Evolutionary conservation across 37 sponge, comb jelly and placozoan genomes (phyloP).

Genomic region (Hormiphora californensis): DNA sequence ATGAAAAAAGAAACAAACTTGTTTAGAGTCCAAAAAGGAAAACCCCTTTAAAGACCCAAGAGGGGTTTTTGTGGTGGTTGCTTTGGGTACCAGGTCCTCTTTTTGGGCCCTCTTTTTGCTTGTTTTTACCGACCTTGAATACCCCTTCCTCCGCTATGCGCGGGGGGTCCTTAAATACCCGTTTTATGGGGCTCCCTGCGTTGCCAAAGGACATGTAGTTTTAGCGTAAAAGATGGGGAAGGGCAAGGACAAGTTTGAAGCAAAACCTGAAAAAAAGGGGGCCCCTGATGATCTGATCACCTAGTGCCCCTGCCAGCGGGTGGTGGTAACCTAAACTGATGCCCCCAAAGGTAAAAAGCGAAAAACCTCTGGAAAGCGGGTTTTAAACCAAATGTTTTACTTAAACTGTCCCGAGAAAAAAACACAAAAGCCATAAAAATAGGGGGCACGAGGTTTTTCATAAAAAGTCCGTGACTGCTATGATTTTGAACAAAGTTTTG

Average conservation of each 20-base stretch:
- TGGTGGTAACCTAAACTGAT: neutral
- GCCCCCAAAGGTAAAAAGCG: neutral
- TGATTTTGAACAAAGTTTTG: neutral
- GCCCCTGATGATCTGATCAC: neutral
- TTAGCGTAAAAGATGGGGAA: neutral
- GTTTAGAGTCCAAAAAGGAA: too few relatives aligned
- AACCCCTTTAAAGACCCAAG: too few relatives aligned
- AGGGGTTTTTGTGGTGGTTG: too few relatives aligned
- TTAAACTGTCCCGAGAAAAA: neutral
- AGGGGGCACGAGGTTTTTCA: neutral
- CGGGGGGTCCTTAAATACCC: neutral
- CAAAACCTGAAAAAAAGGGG: neutral
- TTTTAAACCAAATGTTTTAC: neutral
- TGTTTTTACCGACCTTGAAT: neutral
- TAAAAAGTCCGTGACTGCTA: constrained; percentile 14
- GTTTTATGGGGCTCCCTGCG: neutral
- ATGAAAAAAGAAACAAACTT: neutral
- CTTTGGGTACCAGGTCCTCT: too few relatives aligned
- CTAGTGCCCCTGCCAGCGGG: neutral
- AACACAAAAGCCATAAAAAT: neutral
- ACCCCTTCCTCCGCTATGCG: neutral
- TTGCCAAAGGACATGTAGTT: neutral
- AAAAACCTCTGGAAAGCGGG: too few relatives aligned
- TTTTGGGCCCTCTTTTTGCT: neutral
- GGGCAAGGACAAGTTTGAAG: neutral